Evolutionary conservation across 2,888 invertebrate genomes (phyloP), one percentile per base, ranked within the genome.

Genomic region (Sympetrum striolatum): DNA sequence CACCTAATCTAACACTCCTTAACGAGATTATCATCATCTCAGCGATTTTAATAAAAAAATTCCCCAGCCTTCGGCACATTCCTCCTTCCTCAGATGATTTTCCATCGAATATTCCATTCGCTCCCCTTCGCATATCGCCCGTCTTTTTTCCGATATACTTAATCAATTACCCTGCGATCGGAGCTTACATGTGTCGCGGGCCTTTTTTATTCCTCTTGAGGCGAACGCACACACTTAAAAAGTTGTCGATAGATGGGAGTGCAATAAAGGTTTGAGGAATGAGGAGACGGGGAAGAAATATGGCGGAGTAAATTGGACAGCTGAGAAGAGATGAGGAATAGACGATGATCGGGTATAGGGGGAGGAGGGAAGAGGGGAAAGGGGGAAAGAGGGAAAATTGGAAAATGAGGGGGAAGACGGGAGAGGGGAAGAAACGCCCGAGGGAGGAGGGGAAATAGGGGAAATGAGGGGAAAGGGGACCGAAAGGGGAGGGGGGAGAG

Each of bases 221-320:
- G 82, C 31, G 81, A 48, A 31, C 81, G 53, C 25, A 82, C 82
- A 15, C 58, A 31, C 58, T 82, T 58, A 35, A 82, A 82, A 82
- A 82, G 53, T 82, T 58, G 82, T 60, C 82, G 58, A 82, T 82
- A 48, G 58, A 82, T 86, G 82, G 86, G 35, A 86, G 82, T n/a
- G 86, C 86, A 86, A 86, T 86, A 86, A 86, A 86, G 86, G 60
- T 86, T 86, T 64, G 86, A 60, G 64, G 64, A 64, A 64, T 86
- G 86, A 86, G 64, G 64, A 37, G 37, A 39, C 10, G 60, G 37
- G 31, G 58, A 60, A 60, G 60, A 64, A 86, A 60, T 37, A 37
- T 58, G 86, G 81, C n/a, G 86, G 86, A 64, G 86, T 64, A 86
- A 86, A 86, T 86, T 86, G 86, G 86, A 86, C 37, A 86, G 86